phyloP scores from a whole-genome alignment of 2,888 invertebrate genomes.

The Hirtodrosophila trivittata region DNA sequence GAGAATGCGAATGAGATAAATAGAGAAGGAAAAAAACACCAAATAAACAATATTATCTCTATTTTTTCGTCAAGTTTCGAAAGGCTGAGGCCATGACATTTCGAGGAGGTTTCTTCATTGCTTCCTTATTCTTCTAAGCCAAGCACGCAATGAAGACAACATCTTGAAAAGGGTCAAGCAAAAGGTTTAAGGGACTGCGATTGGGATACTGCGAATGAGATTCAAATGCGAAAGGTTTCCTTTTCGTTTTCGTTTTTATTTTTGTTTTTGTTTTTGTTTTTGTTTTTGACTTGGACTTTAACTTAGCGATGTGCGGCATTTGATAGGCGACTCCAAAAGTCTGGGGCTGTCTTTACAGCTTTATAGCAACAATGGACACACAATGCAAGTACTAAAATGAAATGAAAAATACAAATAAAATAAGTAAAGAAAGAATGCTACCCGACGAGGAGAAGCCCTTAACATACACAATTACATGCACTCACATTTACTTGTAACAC shows the following conservation, averaged over 20 bases:
- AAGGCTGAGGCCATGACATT: slow-evolving; percentile 39
- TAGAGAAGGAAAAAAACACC: slow-evolving; percentile 28
- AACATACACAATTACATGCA: no score
- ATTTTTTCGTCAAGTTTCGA: slow-evolving; percentile 58
- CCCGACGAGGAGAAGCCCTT: no score
- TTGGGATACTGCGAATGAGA: slow-evolving; percentile 39
- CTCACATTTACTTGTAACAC: no score
- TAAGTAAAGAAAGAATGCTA: slow-evolving; percentile 31
- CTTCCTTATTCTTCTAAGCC: slow-evolving; percentile 63
- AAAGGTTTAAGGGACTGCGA: slow-evolving; percentile 59
- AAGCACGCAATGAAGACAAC: slow-evolving; percentile 77
- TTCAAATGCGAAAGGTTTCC: slow-evolving; percentile 64
- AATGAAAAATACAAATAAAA: slow-evolving; percentile 58
- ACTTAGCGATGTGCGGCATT: slow-evolving; percentile 63
- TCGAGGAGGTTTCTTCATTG: slow-evolving; percentile 38
- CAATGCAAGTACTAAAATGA: slow-evolving; percentile 18
- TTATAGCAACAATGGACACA: slow-evolving; percentile 48
- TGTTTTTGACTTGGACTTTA: slow-evolving; percentile 36
- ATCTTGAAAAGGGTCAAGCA: slow-evolving; percentile 78
- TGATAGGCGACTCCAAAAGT: slow-evolving; percentile 57
- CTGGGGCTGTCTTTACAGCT: slow-evolving; percentile 61
- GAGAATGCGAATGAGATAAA: not conserved
- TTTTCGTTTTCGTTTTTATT: slow-evolving; percentile 25
- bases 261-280: slow-evolving; percentile 22
- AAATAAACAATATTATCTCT: slow-evolving; percentile 75